Conservation (phyloP, 2,797 vertebrate species). For the Bradypodion ventrale region DNA sequence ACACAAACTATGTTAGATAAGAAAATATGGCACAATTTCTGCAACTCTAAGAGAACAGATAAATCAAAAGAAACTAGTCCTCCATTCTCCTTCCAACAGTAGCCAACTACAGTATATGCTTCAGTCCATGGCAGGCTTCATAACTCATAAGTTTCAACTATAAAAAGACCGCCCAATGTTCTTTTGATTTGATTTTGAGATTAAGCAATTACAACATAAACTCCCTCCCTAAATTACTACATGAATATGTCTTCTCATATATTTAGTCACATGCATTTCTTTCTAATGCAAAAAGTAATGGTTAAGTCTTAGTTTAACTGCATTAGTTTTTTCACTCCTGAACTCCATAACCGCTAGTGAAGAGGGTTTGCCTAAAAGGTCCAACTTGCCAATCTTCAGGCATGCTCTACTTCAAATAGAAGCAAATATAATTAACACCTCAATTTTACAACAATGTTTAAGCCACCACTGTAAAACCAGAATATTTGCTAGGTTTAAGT, state of each 20-base stretch:
- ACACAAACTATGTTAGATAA: background rate
- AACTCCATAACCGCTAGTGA: too few species aligned
- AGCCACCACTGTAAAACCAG: background rate
- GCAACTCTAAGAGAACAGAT: background rate
- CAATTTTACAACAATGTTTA: background rate
- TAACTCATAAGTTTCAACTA: background rate
- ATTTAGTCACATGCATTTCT: background rate
- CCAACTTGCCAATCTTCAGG: background rate
- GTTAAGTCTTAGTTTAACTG: background rate
- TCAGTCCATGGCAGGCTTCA: background rate
- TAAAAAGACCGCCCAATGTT: background rate
- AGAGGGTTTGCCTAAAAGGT: background rate
- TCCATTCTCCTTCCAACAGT: background rate
- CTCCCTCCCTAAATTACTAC: background rate
- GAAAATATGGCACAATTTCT: background rate
- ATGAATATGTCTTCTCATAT: background rate
- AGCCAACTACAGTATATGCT: background rate
- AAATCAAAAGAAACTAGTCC: background rate
- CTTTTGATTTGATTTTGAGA: background rate
- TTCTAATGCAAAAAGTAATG: background rate
- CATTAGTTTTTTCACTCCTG: background rate
- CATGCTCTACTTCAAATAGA: background rate
- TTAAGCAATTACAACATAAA: background rate
- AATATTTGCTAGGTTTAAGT: background rate
- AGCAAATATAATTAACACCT: background rate